A percentile compares a stretch with the other conserved stretches of the same genome.
Evolutionary conservation across 2,113 vertebrate genomes (phyloP).

Genomic region (Setophaga coronata): DNA sequence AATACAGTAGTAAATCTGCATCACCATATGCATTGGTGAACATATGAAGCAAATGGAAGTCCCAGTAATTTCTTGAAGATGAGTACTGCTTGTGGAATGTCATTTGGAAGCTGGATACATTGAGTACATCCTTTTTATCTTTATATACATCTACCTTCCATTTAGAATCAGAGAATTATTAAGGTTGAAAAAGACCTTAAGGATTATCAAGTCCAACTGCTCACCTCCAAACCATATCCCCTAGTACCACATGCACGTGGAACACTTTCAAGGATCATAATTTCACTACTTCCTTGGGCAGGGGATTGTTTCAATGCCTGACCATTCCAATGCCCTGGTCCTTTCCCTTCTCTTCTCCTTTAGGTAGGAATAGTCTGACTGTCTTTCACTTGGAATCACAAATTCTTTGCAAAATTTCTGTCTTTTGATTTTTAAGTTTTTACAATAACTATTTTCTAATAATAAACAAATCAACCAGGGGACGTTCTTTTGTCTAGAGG

Average conservation of each 20-base stretch:
- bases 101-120: background rate
- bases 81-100: background rate
- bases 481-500: background rate
- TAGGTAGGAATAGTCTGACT: background rate
- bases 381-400: background rate
- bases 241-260: background rate
- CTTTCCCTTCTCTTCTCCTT: background rate
- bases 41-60: background rate
- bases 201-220: background rate
- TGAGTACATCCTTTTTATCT: background rate
- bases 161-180: background rate
- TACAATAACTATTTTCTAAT: background rate
- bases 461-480: background rate
- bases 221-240: background rate
- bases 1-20: background rate
- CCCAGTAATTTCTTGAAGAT: background rate
- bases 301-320: background rate
- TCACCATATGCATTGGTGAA: accelerated
- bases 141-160: background rate
- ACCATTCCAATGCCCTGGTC: background rate
- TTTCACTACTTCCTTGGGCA: background rate
- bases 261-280: background rate
- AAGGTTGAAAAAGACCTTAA: background rate
- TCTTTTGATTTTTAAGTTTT: background rate
- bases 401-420: background rate